These are phyloP conservation scores for Papilio glaucus DNA, from an alignment of 1,140 invertebrate species.

Conservation along the genomic window DNA sequence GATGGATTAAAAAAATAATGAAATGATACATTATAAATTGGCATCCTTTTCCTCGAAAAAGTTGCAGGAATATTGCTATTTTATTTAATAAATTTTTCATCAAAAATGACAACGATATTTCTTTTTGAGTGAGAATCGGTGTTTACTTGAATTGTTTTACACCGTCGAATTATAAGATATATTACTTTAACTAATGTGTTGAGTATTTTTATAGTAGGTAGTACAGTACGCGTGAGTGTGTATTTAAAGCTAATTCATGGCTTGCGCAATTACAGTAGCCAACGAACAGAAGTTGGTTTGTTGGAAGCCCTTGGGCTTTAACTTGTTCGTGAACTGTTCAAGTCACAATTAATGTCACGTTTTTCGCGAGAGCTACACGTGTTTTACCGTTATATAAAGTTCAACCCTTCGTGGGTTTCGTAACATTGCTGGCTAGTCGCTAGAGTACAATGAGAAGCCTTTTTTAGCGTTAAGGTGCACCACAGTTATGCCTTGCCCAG, in stretches of 20 bases:
- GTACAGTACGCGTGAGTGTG: background rate
- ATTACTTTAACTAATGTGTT: too few species aligned
- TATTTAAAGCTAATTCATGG: background rate
- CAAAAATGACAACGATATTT: too few species aligned
- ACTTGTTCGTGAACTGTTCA: too few species aligned
- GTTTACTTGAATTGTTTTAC: too few species aligned
- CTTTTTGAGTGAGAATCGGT: too few species aligned
- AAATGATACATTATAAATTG: background rate
- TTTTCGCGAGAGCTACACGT: background rate
- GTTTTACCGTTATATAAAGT: constrained; percentile 7
- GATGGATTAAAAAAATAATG: too few species aligned
- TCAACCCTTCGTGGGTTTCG: background rate
- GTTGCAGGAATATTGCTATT: background rate
- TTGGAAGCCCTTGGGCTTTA: too few species aligned
- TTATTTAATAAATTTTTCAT: background rate
- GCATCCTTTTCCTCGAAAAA: background rate
- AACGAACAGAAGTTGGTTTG: background rate
- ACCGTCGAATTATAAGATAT: too few species aligned
- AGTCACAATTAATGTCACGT: background rate
- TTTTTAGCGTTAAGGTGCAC: too few species aligned
- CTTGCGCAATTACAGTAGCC: background rate
- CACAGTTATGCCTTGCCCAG: background rate
- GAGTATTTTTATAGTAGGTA: too few species aligned
- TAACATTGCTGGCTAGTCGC: background rate
- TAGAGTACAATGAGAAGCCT: background rate